Conservation (phyloP, 2,113 vertebrate genomes). For the Dasyornis broadbenti region DNA sequence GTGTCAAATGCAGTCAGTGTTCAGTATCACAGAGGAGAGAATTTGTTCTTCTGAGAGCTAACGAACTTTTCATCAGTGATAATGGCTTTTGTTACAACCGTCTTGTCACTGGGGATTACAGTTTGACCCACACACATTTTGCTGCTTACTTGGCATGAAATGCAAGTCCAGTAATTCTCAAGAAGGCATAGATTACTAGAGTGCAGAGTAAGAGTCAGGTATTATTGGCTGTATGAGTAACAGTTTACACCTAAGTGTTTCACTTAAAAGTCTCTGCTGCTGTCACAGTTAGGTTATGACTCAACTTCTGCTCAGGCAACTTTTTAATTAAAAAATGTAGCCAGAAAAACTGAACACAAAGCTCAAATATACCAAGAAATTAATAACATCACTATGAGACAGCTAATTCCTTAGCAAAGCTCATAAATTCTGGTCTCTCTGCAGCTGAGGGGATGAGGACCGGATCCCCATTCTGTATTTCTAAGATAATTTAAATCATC, state of each 20-base stretch:
- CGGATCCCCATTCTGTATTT: neutral
- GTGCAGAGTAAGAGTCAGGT: neutral
- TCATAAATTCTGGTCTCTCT: neutral
- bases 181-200: neutral
- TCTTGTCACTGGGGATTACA: neutral
- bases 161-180: neutral
- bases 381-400: neutral
- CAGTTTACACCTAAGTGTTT: neutral
- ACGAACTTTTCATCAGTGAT: neutral
- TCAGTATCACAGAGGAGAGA: neutral
- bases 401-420: neutral
- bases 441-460: neutral
- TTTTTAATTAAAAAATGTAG: neutral
- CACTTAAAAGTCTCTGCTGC: neutral
- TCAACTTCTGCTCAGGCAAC: neutral
- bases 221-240: neutral
- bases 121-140: neutral
- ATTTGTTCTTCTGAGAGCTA: neutral
- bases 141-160: neutral
- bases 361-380: neutral
- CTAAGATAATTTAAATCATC: neutral
- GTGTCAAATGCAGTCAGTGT: neutral
- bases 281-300: neutral
- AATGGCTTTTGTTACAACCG: neutral
- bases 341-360: neutral